Evolutionary conservation across 92 coral and sea anemone species (phyloP).

Genomic region (Phenganax marumi): DNA sequence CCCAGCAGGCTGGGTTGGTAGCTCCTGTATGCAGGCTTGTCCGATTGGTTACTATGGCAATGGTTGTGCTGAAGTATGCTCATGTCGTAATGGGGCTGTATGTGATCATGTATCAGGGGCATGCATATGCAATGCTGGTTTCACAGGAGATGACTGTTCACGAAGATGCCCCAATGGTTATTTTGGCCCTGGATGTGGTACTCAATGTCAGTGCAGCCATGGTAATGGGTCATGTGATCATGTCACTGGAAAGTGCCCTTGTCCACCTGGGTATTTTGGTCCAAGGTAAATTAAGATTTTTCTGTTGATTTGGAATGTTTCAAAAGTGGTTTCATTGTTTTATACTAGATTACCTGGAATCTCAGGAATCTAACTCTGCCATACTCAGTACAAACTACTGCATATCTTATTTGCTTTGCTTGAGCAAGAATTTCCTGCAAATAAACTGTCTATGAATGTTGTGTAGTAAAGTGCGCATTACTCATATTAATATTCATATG

Average conservation of each 20-base stretch:
- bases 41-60: conserved; percentile 71
- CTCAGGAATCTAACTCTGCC: too few relatives aligned
- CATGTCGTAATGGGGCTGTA: conserved; percentile 63
- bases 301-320: neutral
- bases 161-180: conserved; percentile 67
- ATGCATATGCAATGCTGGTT: conserved; percentile 83
- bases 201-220: conserved; percentile 66
- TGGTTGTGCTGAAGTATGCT: conserved; percentile 66
- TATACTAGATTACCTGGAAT: neutral
- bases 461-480: too few relatives aligned
- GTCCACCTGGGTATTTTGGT: conserved; percentile 75
- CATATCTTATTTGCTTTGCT: too few relatives aligned
- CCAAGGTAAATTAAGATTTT: conserved; percentile 54
- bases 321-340: neutral
- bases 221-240: conserved; percentile 68
- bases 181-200: conserved; percentile 73
- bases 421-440: too few relatives aligned
- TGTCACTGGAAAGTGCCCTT: conserved; percentile 78
- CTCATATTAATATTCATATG: too few relatives aligned
- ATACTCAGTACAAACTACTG: too few relatives aligned
- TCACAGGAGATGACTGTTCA: conserved; percentile 71
- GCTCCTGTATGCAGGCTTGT: conserved; percentile 71
- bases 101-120: conserved; percentile 81
- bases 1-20: conserved; percentile 85
- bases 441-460: too few relatives aligned